Base-by-base conservation (phyloP, 2,888 invertebrate genomes). In the Ferdinandea cuprea region DNA sequence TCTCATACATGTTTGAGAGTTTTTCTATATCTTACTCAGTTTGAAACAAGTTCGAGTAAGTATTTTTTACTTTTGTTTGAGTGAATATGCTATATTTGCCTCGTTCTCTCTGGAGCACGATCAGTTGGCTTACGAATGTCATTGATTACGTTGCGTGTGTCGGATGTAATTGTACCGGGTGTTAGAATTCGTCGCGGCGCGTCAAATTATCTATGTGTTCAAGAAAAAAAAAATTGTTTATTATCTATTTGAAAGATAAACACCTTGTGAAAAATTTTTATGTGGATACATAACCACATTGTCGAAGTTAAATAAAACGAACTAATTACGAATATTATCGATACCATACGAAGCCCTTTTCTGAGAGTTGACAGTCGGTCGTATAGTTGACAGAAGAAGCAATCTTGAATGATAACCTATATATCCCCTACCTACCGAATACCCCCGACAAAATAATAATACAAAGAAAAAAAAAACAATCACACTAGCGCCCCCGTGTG, bases 41-140 rank as follows among this genome's bases (percentile, higher is more conserved):
- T 69, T 58, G 21, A 25, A 19, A 32, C 28, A 3, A 3, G 35
- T 74, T 17, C n/a, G 46, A 63, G 44, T 66, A 6, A 1, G 15
- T 44, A 50, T 42, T 25, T 37, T 11, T 28, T 19, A 8, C 15
- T 69, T n/a, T 28, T 19, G 28, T 25, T 46, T 28, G 58, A 76
- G 61, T 74, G 56, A 44, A 35, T 68, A 15, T 19, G 44, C 17
- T 65, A 9, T 11, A 21, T 66, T 58, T 63, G 50, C 13, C 35
- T 71, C 35, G 5, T 44, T 9, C 83, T 78, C 83, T 83, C 78
- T 72, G 72, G 83, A 83, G 68, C 56, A 30, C 61, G 83, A 83
- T 83, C 76, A 76, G 72, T 83, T 61, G 83, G 72, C 83, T 72
- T 56, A 61, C 83, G 83, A 72, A 78, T 65, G 83, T 72, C 83